Base-by-base conservation (phyloP, 2,888 invertebrate species). In the Lasioglossum calceatum region DNA sequence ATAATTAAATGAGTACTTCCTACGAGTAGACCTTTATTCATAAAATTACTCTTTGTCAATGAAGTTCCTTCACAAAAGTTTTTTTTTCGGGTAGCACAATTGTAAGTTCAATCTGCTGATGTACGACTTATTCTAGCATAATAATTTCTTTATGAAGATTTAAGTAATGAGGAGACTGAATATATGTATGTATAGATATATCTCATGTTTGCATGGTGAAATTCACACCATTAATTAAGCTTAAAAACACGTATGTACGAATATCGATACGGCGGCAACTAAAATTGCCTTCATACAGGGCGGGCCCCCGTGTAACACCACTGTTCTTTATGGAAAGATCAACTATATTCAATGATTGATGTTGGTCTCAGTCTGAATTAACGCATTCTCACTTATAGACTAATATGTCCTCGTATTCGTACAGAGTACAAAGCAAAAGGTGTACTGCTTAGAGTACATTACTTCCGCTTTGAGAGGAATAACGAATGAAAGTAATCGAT, bases 1-100 rank as follows among this genome's bases (percentile, higher is more conserved):
- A 70, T 83, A 80, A 79, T 80, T 85, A 92, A 88, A 89, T 87
- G 84, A 88, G 83, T 84, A 71, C 32, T 81, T 80, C 83, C 78
- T 86, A 86, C 77, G 42, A 80, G 75, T 88, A 90, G 81, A 91
- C 85, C 85, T 93, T 93, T 92, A 93, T 93, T 93, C 88, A 91
- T 92, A 90, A 91, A 92, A 91, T 92, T 86, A 88, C 77, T 88
- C 80, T 84, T 85, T 85, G 73, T 88, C 77, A 86, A 79, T 88
- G 74, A 88, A 88, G 84, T 89, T 89, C 87, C 83, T 92, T 91
- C 86, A 93, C 93, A 92, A 90, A 90, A 90, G 77, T 83, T 44
- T 44, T 44, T 44, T 87, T 58, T 58, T 77, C 36, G 64, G 82
- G 85, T 88, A 86, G 83, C 79, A 87, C 79, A 84, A 79, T 54